phyloP scores from a whole-genome alignment of 2,113 vertebrate genomes.

The Cervus canadensis region DNA sequence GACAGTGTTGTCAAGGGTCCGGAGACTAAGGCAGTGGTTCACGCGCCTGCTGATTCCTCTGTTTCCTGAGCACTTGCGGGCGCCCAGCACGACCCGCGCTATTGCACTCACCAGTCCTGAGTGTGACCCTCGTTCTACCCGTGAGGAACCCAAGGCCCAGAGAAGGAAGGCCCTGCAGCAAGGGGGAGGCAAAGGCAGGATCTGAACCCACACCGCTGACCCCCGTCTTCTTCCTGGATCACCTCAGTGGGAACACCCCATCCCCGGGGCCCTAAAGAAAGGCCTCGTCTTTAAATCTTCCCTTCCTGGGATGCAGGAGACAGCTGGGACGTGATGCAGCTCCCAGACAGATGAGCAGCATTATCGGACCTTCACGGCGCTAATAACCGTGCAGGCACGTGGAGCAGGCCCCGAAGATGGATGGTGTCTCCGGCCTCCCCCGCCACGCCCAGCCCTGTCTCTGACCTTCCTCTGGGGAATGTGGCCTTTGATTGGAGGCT shows the following conservation, averaged over 20 bases:
- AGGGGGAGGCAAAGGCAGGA: no score
- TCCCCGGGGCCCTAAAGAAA: not conserved
- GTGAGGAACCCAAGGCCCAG: not conserved
- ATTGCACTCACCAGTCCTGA: not conserved
- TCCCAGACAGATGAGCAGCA: constrained; percentile 61
- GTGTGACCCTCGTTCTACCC: fast-evolving
- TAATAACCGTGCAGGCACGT: constrained; percentile 58
- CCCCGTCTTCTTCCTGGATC: fast-evolving
- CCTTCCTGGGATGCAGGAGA: constrained; percentile 52
- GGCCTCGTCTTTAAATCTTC: constrained; percentile 44
- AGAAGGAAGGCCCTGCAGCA: not conserved
- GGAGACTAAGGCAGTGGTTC: fast-evolving
- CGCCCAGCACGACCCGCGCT: fast-evolving
- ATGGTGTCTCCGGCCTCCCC: constrained; percentile 49
- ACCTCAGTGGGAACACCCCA: fast-evolving
- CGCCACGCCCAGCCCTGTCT: constrained; percentile 29
- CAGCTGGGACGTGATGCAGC: constrained; percentile 49
- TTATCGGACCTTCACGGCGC: constrained; percentile 46
- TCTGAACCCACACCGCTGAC: not conserved
- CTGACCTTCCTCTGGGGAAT: constrained; percentile 54
- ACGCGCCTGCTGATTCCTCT: not conserved
- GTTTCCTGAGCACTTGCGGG: fast-evolving
- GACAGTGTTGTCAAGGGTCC: not conserved
- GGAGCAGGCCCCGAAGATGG: constrained; percentile 61
- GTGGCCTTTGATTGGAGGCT: not conserved